Conservation (phyloP, 2,888 invertebrate species). For the Drosophila robusta region DNA sequence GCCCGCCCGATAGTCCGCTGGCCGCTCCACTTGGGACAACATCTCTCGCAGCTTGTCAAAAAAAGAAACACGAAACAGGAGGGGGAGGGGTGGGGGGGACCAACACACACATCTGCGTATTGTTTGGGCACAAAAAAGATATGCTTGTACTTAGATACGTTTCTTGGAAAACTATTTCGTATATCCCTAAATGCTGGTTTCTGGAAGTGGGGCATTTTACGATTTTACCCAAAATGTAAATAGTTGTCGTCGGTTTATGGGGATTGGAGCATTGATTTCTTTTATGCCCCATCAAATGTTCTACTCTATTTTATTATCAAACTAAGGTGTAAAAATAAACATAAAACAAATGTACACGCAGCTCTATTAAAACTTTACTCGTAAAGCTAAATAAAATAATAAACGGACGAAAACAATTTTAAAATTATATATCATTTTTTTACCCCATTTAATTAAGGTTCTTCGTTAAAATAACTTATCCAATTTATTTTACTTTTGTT, state of each 20-base stretch:
- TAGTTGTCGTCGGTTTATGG: background rate
- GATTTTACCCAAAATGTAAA: background rate
- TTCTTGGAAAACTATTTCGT: constrained; percentile 17
- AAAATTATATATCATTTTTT: too few relatives aligned
- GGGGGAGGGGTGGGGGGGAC: background rate
- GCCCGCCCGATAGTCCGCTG: constrained; percentile 28
- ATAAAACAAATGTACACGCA: background rate
- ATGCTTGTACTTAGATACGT: constrained; percentile 3
- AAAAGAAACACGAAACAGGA: background rate
- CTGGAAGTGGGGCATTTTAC: background rate
- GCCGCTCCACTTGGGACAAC: constrained; percentile 1
- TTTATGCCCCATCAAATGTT: background rate
- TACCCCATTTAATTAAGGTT: too few relatives aligned
- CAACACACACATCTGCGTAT: constrained; percentile 14
- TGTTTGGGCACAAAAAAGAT: background rate
- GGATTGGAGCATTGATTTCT: background rate
- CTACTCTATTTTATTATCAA: background rate
- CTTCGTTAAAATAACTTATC: too few relatives aligned
- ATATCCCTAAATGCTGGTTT: constrained; percentile 1
- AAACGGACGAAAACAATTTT: too few relatives aligned
- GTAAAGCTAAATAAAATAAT: too few relatives aligned
- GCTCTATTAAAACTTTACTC: too few relatives aligned
- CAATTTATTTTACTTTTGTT: too few relatives aligned
- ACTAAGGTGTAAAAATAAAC: background rate
- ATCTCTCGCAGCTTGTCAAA: constrained; percentile 12